A percentile compares a stretch with the other conserved stretches of the same genome.
phyloP scores from a whole-genome alignment of 2,888 invertebrate species.

The Rhaphigaster nebulosa region DNA sequence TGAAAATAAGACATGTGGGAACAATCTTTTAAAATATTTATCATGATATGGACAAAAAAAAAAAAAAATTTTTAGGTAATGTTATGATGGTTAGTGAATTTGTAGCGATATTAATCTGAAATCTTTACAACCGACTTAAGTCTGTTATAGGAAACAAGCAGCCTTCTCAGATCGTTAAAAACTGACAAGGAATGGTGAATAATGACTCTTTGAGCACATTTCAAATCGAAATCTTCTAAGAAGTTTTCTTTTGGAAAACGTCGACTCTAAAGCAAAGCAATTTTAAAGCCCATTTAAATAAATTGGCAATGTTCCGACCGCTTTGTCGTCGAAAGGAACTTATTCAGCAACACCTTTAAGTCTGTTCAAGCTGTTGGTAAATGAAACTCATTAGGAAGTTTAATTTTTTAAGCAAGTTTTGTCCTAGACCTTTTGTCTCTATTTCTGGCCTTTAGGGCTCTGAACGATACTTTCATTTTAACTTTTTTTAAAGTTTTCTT shows the following conservation, averaged over 20 bases:
- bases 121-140: neutral
- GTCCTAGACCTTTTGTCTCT: neutral
- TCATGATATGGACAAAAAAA: no score
- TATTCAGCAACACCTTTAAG: neutral
- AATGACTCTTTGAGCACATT: neutral
- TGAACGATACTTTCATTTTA: neutral
- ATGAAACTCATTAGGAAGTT: slow-evolving; percentile 16
- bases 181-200: neutral
- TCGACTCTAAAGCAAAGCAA: neutral
- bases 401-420: neutral
- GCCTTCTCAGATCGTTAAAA: neutral
- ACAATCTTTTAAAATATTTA: no score
- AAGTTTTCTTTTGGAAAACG: neutral
- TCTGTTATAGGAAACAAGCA: neutral
- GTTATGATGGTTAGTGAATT: neutral
- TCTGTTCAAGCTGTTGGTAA: neutral
- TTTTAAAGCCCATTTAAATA: slow-evolving; percentile 15
- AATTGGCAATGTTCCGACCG: neutral
- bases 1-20: no score
- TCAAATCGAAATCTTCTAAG: neutral
- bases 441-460: neutral
- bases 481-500: neutral
- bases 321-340: neutral
- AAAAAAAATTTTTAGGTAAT: neutral
- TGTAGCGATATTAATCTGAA: neutral